These are phyloP conservation scores for Carposina sasakii DNA, from an alignment of 1,140 invertebrate species.

Conservation along the genomic window DNA sequence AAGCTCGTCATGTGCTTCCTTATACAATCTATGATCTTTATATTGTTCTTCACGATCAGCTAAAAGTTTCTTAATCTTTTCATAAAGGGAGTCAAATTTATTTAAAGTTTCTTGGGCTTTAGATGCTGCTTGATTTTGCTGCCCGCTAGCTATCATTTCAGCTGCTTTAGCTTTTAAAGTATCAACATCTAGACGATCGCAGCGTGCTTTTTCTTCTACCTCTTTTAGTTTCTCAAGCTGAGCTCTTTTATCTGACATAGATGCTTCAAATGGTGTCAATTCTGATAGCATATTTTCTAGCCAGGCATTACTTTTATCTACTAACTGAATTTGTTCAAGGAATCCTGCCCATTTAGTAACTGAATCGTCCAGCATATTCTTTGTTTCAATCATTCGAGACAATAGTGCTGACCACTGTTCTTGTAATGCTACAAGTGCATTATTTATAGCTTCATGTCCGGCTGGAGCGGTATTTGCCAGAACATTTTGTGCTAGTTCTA, in stretches of 20 bases:
- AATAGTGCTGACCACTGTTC: slow-evolving; percentile 91
- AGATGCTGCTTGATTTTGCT: slow-evolving; percentile 85
- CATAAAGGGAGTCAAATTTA: slow-evolving; percentile 83
- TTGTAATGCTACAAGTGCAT: slow-evolving; percentile 86
- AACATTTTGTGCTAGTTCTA: slow-evolving; percentile 93
- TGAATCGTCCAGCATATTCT: slow-evolving; percentile 90
- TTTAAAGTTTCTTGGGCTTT: slow-evolving; percentile 89
- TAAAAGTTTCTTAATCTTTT: slow-evolving; percentile 82
- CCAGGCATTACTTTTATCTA: slow-evolving; percentile 87
- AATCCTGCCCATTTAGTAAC: slow-evolving; percentile 92
- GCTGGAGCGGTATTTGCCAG: slow-evolving; percentile 91
- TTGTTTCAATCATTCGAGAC: slow-evolving; percentile 91
- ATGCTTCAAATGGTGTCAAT: slow-evolving; percentile 82
- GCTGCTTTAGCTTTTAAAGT: slow-evolving; percentile 87
- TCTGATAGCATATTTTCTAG: slow-evolving; percentile 83
- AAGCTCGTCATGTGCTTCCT: slow-evolving; percentile 91
- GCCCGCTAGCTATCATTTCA: slow-evolving; percentile 90
- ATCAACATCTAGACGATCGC: slow-evolving; percentile 95
- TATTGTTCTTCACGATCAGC: slow-evolving; percentile 88
- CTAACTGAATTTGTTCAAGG: slow-evolving; percentile 88
- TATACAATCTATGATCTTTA: slow-evolving; percentile 89
- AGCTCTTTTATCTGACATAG: slow-evolving; percentile 87
- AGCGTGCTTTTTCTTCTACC: slow-evolving; percentile 90
- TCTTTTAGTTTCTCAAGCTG: slow-evolving; percentile 90
- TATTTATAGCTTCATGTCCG: slow-evolving; percentile 91